Percentiles rank a stretch among this genome's conserved stretches.
These are phyloP conservation scores for Callaeas wilsoni DNA, from an alignment of 2,113 vertebrate species.

Conservation along the genomic window DNA sequence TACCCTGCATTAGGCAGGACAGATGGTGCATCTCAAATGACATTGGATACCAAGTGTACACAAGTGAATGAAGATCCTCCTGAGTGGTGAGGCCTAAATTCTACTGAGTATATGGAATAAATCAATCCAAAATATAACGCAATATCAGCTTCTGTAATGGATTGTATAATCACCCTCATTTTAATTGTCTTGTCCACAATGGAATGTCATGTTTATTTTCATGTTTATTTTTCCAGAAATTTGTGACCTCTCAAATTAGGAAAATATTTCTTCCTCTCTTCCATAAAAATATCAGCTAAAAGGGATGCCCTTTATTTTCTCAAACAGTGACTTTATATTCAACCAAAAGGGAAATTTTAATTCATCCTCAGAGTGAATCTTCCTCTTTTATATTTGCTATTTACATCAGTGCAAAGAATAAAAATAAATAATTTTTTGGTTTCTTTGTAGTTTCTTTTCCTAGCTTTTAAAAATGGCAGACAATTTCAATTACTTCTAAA, in stretches of 20 bases:
- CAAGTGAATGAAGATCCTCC: not conserved
- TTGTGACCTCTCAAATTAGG: not conserved
- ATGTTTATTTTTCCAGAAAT: too few species aligned
- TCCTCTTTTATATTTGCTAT: not conserved
- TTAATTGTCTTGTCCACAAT: not conserved
- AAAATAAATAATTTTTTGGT: not conserved
- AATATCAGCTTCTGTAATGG: not conserved
- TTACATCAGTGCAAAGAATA: not conserved
- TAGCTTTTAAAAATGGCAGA: not conserved
- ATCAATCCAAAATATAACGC: not conserved
- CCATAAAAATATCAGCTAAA: not conserved
- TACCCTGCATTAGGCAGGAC: too few species aligned
- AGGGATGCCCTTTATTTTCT: not conserved
- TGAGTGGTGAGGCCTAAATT: not conserved
- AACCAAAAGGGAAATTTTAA: not conserved
- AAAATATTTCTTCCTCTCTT: not conserved
- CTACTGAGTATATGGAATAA: not conserved
- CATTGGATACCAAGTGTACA: not conserved
- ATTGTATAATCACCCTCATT: not conserved
- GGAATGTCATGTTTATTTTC: not conserved
- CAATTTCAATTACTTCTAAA: not conserved
- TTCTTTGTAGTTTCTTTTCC: not conserved
- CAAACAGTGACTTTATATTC: not conserved
- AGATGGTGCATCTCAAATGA: not conserved
- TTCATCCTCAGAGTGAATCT: not conserved